Percentiles rank a stretch among this genome's conserved stretches.
Conservation (phyloP, 2,888 invertebrate genomes). For the Dastarcus helophoroides region DNA sequence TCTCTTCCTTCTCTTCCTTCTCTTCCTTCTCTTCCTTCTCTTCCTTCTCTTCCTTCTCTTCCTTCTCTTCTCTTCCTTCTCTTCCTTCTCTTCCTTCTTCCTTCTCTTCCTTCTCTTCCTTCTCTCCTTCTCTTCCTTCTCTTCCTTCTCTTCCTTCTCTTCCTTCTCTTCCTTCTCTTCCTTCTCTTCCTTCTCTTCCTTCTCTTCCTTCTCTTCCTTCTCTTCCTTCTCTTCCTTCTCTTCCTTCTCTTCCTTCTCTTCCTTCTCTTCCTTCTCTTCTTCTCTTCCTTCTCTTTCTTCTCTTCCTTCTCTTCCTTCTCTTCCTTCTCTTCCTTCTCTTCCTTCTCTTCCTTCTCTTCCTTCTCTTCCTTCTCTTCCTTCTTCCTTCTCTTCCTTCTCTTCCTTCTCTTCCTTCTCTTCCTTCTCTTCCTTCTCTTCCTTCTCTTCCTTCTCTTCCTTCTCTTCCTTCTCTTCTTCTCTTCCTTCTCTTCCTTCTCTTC, state of each 20-base stretch:
- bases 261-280: neutral
- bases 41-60: too few relatives aligned
- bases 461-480: constrained; percentile 1
- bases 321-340: neutral
- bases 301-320: constrained; percentile 1
- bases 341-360: neutral
- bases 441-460: neutral
- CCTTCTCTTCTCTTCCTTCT: too few relatives aligned
- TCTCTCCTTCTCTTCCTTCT: too few relatives aligned
- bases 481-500: neutral
- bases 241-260: neutral
- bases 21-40: too few relatives aligned
- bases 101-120: too few relatives aligned
- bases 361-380: neutral
- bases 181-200: too few relatives aligned
- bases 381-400: neutral
- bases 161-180: too few relatives aligned
- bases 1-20: too few relatives aligned
- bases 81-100: too few relatives aligned
- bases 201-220: too few relatives aligned
- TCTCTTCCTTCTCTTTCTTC: neutral
- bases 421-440: constrained; percentile 1
- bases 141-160: too few relatives aligned
- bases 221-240: constrained; percentile 1
- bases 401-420: neutral